These are phyloP conservation scores for Pica pica DNA, from an alignment of 2,113 vertebrate genomes.

Conservation along the genomic window DNA sequence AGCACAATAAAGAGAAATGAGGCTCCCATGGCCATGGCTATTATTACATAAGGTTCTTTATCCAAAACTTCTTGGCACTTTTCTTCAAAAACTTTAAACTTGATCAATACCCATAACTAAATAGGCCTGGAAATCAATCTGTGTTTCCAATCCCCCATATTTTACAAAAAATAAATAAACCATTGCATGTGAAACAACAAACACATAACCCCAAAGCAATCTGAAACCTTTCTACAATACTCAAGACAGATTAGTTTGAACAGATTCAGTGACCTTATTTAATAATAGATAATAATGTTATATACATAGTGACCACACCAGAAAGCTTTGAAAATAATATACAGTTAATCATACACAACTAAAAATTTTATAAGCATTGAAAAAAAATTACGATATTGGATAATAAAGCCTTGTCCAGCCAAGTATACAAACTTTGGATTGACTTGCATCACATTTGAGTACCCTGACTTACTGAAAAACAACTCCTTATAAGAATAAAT, in stretches of 20 bases:
- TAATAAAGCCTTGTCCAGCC: not conserved
- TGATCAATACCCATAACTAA: slow-evolving; percentile 63
- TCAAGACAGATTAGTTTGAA: not conserved
- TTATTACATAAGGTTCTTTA: slow-evolving; percentile 30
- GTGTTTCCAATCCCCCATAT: slow-evolving; percentile 4
- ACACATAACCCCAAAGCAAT: slow-evolving; percentile 12
- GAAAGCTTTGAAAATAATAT: not conserved
- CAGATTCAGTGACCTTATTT: not conserved
- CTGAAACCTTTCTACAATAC: not conserved
- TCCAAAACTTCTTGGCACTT: slow-evolving; percentile 43
- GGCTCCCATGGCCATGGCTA: not conserved
- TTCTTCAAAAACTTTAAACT: slow-evolving; percentile 37
- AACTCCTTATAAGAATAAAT: not conserved
- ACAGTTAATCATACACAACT: not conserved
- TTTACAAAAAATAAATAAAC: slow-evolving; percentile 24
- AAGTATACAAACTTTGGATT: not conserved
- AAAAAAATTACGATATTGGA: not conserved
- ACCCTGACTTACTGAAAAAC: not conserved
- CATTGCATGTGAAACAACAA: slow-evolving; percentile 25
- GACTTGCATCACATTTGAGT: not conserved
- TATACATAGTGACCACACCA: not conserved
- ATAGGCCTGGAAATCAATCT: slow-evolving; percentile 64
- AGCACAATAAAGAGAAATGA: slow-evolving; percentile 47
- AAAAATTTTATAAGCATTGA: not conserved
- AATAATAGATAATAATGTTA: not conserved